Percentiles rank a stretch among this genome's conserved stretches.
These are phyloP conservation scores for Euthynnus affinis DNA, from an alignment of 2,797 vertebrate species.

Conservation along the genomic window DNA sequence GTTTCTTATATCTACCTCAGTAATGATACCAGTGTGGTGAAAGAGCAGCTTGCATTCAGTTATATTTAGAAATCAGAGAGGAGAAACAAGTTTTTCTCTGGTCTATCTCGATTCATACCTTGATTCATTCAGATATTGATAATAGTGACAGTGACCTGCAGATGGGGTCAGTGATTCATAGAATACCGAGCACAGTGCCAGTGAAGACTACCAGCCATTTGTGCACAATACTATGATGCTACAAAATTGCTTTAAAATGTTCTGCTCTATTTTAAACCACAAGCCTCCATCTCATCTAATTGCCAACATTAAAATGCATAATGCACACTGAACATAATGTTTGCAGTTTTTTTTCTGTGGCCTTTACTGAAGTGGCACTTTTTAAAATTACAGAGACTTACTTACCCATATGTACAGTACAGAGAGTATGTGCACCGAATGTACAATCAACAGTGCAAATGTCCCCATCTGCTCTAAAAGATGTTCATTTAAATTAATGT, in stretches of 20 bases:
- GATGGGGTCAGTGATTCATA: conserved; percentile 19
- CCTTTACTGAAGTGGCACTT: too few relatives aligned
- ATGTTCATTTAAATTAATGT: neutral
- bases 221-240: neutral
- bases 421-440: neutral
- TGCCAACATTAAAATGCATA: neutral
- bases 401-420: neutral
- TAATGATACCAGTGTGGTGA: conserved; percentile 1
- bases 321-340: too few relatives aligned
- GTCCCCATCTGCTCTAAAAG: neutral
- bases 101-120: too few relatives aligned
- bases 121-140: conserved; percentile 28
- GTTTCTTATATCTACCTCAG: conserved; percentile 1
- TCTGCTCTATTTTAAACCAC: neutral
- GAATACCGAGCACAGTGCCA: neutral
- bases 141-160: neutral
- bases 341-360: too few relatives aligned
- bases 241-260: neutral
- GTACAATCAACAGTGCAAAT: neutral
- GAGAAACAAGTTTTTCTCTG: neutral
- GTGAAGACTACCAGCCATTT: neutral
- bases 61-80: conserved; percentile 12
- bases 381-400: neutral
- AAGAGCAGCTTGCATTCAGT: conserved; percentile 17
- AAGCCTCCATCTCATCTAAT: neutral